A percentile compares a stretch with the other conserved stretches of the same genome.
These are phyloP conservation scores for Toxonevra muliebris DNA, from an alignment of 2,888 invertebrate species.

Conservation along the genomic window DNA sequence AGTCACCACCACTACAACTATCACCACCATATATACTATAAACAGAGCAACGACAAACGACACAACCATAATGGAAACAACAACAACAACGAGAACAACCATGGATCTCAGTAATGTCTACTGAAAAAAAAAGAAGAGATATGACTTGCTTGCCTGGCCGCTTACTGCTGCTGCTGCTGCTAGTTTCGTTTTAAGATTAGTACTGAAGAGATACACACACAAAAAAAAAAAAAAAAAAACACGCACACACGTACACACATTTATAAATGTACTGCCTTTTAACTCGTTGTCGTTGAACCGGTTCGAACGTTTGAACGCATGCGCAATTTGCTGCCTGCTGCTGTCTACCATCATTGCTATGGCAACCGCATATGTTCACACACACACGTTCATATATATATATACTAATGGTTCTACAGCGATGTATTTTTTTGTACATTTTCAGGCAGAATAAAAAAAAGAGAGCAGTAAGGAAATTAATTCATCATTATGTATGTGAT, in stretches of 20 bases:
- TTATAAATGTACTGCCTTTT: background rate
- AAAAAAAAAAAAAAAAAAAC: too few relatives aligned
- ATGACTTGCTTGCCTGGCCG: background rate
- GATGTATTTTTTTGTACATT: too few relatives aligned
- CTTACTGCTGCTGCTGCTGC: background rate
- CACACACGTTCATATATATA: too few relatives aligned
- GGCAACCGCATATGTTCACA: conserved; percentile 3
- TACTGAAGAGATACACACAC: too few relatives aligned
- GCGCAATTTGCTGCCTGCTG: conserved; percentile 9
- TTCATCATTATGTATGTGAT: too few relatives aligned
- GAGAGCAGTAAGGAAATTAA: too few relatives aligned
- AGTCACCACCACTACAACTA: conserved; percentile 58
- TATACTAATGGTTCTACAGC: too few relatives aligned
- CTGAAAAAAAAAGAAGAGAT: background rate
- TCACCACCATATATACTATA: conserved; percentile 27
- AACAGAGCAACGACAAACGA: conserved; percentile 12
- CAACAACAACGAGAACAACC: conserved; percentile 30
- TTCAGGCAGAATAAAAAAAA: too few relatives aligned
- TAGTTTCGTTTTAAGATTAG: background rate
- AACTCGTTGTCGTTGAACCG: conserved; percentile 12
- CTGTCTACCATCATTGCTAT: conserved; percentile 9
- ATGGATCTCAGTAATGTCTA: conserved; percentile 22
- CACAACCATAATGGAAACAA: conserved; percentile 20
- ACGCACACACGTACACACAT: too few relatives aligned
- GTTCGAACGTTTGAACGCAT: conserved; percentile 17